Evolutionary conservation across 2,797 vertebrate genomes (phyloP).

Genomic region (Aldrovandia affinis): DNA sequence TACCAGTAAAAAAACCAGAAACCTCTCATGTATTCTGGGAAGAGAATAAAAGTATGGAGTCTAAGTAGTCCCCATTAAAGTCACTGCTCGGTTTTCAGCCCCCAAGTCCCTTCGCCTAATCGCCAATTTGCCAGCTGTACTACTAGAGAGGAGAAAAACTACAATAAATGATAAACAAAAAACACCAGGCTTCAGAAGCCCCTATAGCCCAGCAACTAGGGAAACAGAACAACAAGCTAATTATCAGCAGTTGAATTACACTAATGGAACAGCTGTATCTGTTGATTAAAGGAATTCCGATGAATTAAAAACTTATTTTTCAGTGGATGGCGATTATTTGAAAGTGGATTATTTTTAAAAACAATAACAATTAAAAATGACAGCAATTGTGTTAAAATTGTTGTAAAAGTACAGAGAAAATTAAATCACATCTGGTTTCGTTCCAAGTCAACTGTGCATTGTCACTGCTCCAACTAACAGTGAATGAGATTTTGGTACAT

Average conservation of each 20-base stretch:
- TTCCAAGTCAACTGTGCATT: not conserved
- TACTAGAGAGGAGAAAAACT: not conserved
- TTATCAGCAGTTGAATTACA: constrained; percentile 14
- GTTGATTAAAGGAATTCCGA: constrained; percentile 7
- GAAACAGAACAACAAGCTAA: not conserved
- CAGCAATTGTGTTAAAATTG: not conserved
- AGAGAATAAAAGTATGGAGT: not conserved
- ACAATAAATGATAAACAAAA: constrained; percentile 1
- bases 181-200: not conserved
- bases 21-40: not conserved
- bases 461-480: not conserved
- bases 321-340: not conserved
- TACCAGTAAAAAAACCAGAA: constrained; percentile 7
- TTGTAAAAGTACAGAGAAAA: not conserved
- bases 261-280: constrained; percentile 15
- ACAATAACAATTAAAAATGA: not conserved
- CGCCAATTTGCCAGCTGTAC: constrained; percentile 14
- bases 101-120: not conserved
- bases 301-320: not conserved
- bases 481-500: not conserved
- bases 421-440: not conserved
- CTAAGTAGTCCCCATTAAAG: not conserved
- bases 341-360: not conserved
- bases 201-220: not conserved
- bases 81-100: not conserved